phyloP scores from a whole-genome alignment of 2,888 invertebrate genomes.

The Drosophila quasianomalipes region DNA sequence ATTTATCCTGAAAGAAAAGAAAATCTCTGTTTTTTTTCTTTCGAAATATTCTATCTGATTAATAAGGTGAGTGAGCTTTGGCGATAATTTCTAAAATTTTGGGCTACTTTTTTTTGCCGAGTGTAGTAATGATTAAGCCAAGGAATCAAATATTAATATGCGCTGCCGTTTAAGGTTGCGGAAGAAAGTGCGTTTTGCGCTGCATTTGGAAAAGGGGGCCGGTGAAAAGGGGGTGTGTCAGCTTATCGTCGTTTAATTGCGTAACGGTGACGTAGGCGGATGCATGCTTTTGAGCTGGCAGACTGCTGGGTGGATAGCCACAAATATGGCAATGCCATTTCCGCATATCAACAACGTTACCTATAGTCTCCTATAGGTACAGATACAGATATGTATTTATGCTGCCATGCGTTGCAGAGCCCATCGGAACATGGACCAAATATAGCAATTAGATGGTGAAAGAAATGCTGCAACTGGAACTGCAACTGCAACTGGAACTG shows the following conservation, averaged over 20 bases:
- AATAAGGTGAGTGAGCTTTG: neutral
- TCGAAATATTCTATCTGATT: neutral
- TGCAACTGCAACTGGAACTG: slow-evolving; percentile 2
- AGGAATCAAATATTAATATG: neutral
- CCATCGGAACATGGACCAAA: slow-evolving; percentile 34
- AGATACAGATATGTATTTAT: slow-evolving; percentile 7
- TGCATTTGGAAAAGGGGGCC: neutral
- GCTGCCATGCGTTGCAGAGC: slow-evolving; percentile 54
- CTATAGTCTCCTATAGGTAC: neutral
- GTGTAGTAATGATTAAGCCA: neutral
- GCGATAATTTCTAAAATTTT: neutral
- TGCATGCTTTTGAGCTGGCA: slow-evolving; percentile 13
- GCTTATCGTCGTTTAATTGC: slow-evolving; percentile 43
- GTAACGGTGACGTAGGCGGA: slow-evolving; percentile 49
- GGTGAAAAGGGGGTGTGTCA: neutral
- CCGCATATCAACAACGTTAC: slow-evolving; percentile 50
- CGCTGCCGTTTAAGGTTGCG: slow-evolving; percentile 17
- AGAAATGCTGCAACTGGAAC: slow-evolving; percentile 14
- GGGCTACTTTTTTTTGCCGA: neutral
- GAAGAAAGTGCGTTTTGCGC: slow-evolving; percentile 36
- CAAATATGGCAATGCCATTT: slow-evolving; percentile 56
- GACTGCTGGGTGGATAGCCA: slow-evolving; percentile 5
- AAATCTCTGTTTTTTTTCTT: neutral
- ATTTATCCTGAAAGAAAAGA: neutral
- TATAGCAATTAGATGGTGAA: slow-evolving; percentile 5